Conservation (phyloP, 2,888 invertebrate species). For the Trichopria drosophilae region DNA sequence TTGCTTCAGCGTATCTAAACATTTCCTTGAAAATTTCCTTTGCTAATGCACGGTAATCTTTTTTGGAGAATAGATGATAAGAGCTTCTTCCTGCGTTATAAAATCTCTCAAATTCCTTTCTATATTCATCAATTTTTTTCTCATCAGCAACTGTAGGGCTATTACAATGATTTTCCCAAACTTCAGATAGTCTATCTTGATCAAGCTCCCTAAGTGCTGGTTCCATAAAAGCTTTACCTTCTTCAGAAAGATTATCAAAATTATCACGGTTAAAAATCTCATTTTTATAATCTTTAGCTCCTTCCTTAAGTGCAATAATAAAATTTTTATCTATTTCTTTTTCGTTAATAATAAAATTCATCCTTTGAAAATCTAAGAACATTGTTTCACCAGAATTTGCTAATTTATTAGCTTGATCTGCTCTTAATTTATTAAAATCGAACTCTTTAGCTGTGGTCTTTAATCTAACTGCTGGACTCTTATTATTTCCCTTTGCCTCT, state of each 20-base stretch:
- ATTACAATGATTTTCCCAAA: constrained; percentile 16
- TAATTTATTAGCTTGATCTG: constrained; percentile 19
- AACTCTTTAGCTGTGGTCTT: constrained; percentile 25
- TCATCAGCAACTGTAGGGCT: constrained; percentile 17
- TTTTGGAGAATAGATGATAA: constrained; percentile 25
- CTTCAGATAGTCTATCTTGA: constrained; percentile 15
- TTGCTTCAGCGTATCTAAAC: constrained; percentile 26
- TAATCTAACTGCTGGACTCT: constrained; percentile 27
- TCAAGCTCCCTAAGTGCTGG: constrained; percentile 19
- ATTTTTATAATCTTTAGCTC: constrained; percentile 23
- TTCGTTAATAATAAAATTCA: constrained; percentile 30
- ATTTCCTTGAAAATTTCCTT: constrained; percentile 28
- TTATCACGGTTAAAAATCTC: constrained; percentile 19
- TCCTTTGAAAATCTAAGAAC: constrained; percentile 23
- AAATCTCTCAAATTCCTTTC: constrained; percentile 22
- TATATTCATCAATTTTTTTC: constrained; percentile 21
- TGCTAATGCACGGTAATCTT: constrained; percentile 26
- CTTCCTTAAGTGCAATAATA: constrained; percentile 24
- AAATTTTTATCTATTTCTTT: constrained; percentile 27
- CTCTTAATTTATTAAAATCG: constrained; percentile 24
- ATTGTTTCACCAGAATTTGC: constrained; percentile 27
- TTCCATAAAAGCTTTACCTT: constrained; percentile 17
- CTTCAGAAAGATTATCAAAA: constrained; percentile 15
- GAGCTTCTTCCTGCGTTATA: constrained; percentile 17
- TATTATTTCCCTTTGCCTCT: constrained; percentile 26